phyloP scores from a whole-genome alignment of 2,888 invertebrate species.

The Drosophila paracracens region DNA sequence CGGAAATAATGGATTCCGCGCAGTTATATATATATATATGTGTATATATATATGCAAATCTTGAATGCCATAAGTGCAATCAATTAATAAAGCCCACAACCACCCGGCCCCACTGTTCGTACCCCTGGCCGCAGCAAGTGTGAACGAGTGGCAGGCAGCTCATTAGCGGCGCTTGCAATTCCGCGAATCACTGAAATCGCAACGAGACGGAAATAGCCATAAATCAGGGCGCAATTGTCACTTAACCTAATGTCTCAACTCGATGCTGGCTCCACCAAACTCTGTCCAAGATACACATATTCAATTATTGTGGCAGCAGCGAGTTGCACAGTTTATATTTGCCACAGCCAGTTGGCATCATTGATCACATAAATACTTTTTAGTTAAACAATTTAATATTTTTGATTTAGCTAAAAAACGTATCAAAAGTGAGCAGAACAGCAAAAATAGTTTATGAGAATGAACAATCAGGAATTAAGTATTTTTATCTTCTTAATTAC shows the following conservation, averaged over 20 bases:
- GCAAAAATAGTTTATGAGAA: neutral
- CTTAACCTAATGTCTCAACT: conserved; percentile 70
- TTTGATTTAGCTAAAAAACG: neutral
- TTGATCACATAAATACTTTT: neutral
- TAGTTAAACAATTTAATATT: neutral
- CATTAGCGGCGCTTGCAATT: conserved; percentile 83
- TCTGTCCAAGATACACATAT: conserved; percentile 3
- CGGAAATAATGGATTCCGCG: conserved; percentile 81
- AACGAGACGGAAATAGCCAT: conserved; percentile 83
- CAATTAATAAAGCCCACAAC: conserved; percentile 67
- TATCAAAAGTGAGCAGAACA: neutral
- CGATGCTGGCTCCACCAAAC: conserved; percentile 16
- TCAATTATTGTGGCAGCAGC: neutral
- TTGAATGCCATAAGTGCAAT: conserved; percentile 73
- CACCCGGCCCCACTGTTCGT: neutral
- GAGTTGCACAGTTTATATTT: neutral
- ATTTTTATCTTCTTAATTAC: neutral
- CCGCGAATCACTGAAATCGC: conserved; percentile 83
- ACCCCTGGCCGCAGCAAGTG: conserved; percentile 39
- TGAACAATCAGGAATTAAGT: neutral
- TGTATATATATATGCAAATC: conserved; percentile 55
- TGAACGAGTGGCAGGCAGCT: conserved; percentile 67
- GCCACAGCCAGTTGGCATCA: neutral
- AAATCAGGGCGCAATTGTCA: conserved; percentile 79
- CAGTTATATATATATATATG: conserved; percentile 14